These are phyloP conservation scores for Kradibia gibbosae DNA, from an alignment of 1,140 invertebrate species.

Conservation along the genomic window DNA sequence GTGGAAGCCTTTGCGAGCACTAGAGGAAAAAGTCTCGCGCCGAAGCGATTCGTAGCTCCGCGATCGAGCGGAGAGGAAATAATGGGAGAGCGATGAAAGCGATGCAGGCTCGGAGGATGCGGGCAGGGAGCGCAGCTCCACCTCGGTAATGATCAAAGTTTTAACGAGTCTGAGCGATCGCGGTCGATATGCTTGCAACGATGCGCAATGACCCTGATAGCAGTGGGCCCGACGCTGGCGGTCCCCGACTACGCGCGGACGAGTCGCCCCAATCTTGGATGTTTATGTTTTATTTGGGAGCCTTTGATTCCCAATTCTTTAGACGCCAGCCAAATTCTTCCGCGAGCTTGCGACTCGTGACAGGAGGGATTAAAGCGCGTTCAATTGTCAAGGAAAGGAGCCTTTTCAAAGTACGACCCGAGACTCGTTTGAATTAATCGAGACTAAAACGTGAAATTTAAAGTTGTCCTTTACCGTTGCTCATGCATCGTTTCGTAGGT, in stretches of 20 bases:
- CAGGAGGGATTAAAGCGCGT: background rate
- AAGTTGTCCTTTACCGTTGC: slow-evolving; percentile 45
- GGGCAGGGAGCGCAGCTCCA: slow-evolving; percentile 60
- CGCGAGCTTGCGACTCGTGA: slow-evolving; percentile 30
- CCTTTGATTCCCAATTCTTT: slow-evolving; percentile 46
- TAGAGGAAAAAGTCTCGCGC: no score
- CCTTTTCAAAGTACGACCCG: slow-evolving; percentile 19
- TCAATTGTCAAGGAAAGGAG: background rate
- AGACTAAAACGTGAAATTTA: slow-evolving; percentile 48
- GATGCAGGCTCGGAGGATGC: slow-evolving; percentile 47
- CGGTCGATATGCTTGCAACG: slow-evolving; percentile 65
- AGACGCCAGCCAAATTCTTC: slow-evolving; percentile 20
- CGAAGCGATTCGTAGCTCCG: background rate
- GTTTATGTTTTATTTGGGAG: slow-evolving; percentile 45
- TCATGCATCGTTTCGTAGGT: background rate
- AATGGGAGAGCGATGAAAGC: background rate
- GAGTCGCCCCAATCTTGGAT: slow-evolving; percentile 7
- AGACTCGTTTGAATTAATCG: slow-evolving; percentile 44
- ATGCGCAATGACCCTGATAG: slow-evolving; percentile 64
- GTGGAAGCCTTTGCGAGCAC: no score
- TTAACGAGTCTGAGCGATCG: slow-evolving; percentile 72
- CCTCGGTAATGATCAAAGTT: slow-evolving; percentile 70
- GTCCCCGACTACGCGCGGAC: slow-evolving; percentile 50
- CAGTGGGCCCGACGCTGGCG: slow-evolving; percentile 51
- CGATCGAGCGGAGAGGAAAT: background rate